Conservation (phyloP, 2,797 vertebrate genomes). For the Gobio occitaniae region DNA sequence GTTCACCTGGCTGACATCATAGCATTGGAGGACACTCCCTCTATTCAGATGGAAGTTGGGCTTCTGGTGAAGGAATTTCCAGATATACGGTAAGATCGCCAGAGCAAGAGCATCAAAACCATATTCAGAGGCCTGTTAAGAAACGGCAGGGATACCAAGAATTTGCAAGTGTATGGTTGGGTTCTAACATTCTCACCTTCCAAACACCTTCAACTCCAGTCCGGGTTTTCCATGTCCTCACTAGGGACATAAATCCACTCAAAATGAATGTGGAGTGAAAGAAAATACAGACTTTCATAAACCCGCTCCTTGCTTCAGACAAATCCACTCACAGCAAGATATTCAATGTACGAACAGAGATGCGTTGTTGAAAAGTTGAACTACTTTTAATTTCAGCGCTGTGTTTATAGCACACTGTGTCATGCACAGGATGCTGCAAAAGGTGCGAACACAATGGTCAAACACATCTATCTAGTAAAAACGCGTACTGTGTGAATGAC, state of each 20-base stretch:
- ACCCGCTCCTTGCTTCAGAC: background rate
- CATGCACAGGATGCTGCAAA: background rate
- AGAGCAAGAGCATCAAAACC: background rate
- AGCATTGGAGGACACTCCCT: slow-evolving; percentile 89
- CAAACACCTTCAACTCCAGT: background rate
- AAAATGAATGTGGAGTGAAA: background rate
- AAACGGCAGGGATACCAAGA: background rate
- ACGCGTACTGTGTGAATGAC: background rate
- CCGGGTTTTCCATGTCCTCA: background rate
- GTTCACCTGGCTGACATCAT: slow-evolving; percentile 89
- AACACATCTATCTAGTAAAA: background rate
- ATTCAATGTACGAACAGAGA: background rate
- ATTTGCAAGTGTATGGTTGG: background rate
- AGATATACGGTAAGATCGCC: slow-evolving; percentile 85
- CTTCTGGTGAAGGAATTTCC: slow-evolving; percentile 91
- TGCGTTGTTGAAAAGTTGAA: background rate
- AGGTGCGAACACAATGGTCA: background rate
- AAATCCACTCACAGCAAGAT: background rate
- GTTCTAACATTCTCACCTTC: background rate
- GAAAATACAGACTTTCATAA: background rate
- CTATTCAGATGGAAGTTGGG: slow-evolving; percentile 95
- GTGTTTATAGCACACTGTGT: background rate
- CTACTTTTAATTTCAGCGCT: background rate
- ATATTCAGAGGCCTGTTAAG: background rate
- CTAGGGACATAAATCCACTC: background rate